These are phyloP conservation scores for Brachionus rubens DNA, from an alignment of 1,140 invertebrate species.

Conservation along the genomic window DNA sequence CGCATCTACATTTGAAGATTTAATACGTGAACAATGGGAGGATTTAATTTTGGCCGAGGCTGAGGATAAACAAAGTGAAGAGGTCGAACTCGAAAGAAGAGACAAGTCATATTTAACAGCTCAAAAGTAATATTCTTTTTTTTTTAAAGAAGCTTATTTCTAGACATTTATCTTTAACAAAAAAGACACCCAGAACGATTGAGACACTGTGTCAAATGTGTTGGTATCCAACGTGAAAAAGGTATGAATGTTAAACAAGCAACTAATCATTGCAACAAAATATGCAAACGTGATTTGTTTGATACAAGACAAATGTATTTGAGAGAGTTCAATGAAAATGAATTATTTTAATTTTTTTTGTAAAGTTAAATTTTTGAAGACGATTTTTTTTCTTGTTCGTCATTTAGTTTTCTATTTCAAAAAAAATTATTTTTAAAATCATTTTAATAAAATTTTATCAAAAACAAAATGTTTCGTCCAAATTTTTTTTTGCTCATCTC, in stretches of 20 bases:
- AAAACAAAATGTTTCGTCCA: too few relatives aligned
- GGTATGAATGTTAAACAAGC: slow-evolving; percentile 43
- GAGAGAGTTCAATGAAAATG: slow-evolving; percentile 18
- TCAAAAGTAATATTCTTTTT: background rate
- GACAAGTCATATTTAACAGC: slow-evolving; percentile 33
- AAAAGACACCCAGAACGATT: slow-evolving; percentile 39
- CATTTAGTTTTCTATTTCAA: too few relatives aligned
- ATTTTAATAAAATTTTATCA: too few relatives aligned
- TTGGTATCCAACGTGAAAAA: slow-evolving; percentile 22
- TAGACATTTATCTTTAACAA: too few relatives aligned
- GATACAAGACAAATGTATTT: slow-evolving; percentile 11
- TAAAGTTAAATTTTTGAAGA: too few relatives aligned
- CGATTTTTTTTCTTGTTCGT: too few relatives aligned
- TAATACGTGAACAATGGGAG: background rate
- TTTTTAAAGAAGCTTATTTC: too few relatives aligned
- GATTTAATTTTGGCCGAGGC: background rate
- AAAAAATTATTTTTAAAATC: too few relatives aligned
- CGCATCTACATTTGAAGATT: background rate
- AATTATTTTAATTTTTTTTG: background rate
- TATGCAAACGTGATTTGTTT: slow-evolving; percentile 30
- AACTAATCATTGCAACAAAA: slow-evolving; percentile 39
- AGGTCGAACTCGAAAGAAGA: background rate
- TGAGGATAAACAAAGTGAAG: background rate
- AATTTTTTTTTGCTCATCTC: too few relatives aligned
- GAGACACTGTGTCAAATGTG: slow-evolving; percentile 35